Evolutionary conservation across 2,888 invertebrate species (phyloP), one percentile per base, ranked within the genome.

Genomic region (Endotricha flammealis): DNA sequence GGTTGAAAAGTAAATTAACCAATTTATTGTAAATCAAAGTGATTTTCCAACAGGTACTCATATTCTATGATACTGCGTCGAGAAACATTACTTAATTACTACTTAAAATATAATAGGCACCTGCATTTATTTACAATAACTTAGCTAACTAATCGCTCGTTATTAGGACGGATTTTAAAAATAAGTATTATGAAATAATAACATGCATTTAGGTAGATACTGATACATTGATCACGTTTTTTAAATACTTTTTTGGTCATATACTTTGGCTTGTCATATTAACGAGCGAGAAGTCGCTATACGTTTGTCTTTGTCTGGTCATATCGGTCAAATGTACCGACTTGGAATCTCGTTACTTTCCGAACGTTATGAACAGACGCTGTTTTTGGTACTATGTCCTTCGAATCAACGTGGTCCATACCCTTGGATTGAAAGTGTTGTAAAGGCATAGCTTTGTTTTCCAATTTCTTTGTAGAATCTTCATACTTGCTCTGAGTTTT

Each of bases 271-370:
- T 58, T 58, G 65, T 72, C 77, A 41, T 63, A 68, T 38, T 48
- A 77, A 59, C 63, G 70, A 79, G 71, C 73, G 74, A 79, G 74
- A 73, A 67, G 59, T 47, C 46, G 66, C 65, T 77, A 76, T 33
- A 66, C 48, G 42, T 68, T 65, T 22, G 60, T 57, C 53, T 68
- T 67, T 37, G 44, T 62, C 38, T 64, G 59, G 44, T 51, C 49
- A 41, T 50, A 48, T 24, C 45, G 39, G 24, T 53, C 54, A 23
- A 55, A 50, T 39, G 41, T 53, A 40, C 50, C 68, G 32, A 75
- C 55, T 50, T 82, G 73, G 46, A 79, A 78, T 56, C 76, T 66
- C 37, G 71, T 74, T 28, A 68, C 50, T 52, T 74, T 81, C 6
- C 54, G 51, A 17, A 64, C 50, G 35, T 54, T 70, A 16, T 58